A percentile compares a stretch with the other conserved stretches of the same genome.
Evolutionary conservation across 1,140 invertebrate species (phyloP).

Genomic region (Drosophila burlai): DNA sequence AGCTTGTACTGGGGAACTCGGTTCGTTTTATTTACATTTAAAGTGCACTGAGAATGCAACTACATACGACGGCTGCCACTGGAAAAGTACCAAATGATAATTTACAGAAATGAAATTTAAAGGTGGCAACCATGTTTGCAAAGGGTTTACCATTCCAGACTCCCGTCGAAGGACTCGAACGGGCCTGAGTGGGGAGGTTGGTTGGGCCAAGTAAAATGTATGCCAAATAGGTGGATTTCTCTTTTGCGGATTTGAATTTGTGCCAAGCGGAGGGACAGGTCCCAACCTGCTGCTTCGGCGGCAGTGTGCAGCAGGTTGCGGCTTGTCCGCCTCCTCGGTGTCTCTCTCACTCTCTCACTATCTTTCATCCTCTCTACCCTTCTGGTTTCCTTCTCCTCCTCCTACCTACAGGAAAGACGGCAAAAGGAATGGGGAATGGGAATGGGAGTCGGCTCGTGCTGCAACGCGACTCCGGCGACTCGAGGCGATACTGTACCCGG

Average conservation of each 20-base stretch:
- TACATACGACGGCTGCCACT: constrained; percentile 15
- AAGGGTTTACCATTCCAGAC: neutral
- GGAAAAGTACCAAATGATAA: constrained; percentile 1
- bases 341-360: neutral
- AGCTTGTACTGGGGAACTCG: neutral
- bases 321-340: neutral
- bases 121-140: constrained; percentile 11
- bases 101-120: neutral
- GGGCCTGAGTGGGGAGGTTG: neutral
- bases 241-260: constrained; percentile 30
- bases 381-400: neutral
- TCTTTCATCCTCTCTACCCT: neutral
- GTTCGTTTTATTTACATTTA: constrained; percentile 7
- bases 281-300: constrained; percentile 14
- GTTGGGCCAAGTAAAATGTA: neutral
- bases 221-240: constrained; percentile 15
- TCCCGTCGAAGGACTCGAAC: neutral
- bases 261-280: constrained; percentile 13
- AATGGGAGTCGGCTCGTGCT: neutral
- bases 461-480: constrained; percentile 13
- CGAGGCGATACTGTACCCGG: neutral
- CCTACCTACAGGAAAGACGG: constrained; percentile 18
- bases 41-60: constrained; percentile 19
- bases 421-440: neutral
- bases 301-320: constrained; percentile 30